Conservation (phyloP, 2,797 vertebrate genomes). For the Leuciscus waleckii region DNA sequence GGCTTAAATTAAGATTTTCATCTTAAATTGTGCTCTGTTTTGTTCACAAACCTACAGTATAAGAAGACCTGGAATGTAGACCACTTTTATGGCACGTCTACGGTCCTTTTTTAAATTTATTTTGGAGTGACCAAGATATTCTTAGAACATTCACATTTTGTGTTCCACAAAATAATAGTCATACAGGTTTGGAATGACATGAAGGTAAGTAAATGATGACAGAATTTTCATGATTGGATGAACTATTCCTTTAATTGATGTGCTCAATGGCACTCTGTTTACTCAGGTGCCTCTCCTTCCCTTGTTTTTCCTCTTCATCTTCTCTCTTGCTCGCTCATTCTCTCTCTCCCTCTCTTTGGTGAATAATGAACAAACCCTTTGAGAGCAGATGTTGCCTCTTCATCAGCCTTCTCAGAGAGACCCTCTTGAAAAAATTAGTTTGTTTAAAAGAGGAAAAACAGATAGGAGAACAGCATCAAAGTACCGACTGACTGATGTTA, state of each 20-base stretch:
- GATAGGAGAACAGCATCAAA: conserved; percentile 51
- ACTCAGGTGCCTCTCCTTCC: conserved; percentile 75
- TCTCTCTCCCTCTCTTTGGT: conserved; percentile 66
- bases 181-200: not conserved
- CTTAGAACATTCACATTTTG: not conserved
- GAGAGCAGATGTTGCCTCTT: conserved; percentile 81
- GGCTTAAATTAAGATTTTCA: not conserved
- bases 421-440: conserved; percentile 66
- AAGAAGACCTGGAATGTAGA: not conserved
- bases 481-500: conserved; percentile 51
- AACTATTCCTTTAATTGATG: conserved; percentile 72
- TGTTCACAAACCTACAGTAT: not conserved
- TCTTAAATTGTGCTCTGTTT: not conserved
- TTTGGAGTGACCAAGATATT: not conserved
- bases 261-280: conserved; percentile 71
- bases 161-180: conserved; percentile 6
- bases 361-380: conserved; percentile 78
- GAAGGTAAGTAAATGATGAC: conserved; percentile 15
- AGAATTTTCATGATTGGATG: conserved; percentile 61
- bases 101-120: not conserved
- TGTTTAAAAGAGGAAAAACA: conserved; percentile 57
- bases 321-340: conserved; percentile 14
- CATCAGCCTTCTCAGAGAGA: conserved; percentile 71
- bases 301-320: conserved; percentile 60
- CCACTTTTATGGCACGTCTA: not conserved